These are phyloP conservation scores for Aelia acuminata DNA, from an alignment of 2,888 invertebrate species.

Conservation along the genomic window DNA sequence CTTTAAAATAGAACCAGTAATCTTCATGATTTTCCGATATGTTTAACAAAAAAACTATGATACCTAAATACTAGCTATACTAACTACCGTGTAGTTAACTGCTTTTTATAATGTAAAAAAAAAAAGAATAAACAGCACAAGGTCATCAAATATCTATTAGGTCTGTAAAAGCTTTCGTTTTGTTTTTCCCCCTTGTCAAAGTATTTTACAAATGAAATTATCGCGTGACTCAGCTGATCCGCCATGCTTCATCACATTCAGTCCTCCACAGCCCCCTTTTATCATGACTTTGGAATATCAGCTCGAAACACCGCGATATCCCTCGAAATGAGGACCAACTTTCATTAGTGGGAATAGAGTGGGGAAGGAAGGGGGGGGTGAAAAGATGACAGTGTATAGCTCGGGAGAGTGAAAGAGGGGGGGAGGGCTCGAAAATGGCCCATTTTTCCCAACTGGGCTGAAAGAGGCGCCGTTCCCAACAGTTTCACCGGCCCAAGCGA, in stretches of 20 bases:
- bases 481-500: conserved; percentile 15
- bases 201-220: conserved; percentile 19
- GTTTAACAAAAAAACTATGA: too few species aligned
- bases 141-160: background rate
- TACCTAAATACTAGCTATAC: too few species aligned
- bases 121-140: too few species aligned
- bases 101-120: too few species aligned
- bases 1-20: too few species aligned
- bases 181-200: background rate
- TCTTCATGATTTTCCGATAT: too few species aligned
- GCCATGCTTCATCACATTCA: background rate
- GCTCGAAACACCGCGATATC: conserved; percentile 11
- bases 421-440: background rate
- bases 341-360: conserved; percentile 23
- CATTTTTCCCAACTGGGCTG: conserved; percentile 17
- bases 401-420: background rate
- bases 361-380: background rate
- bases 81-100: too few species aligned
- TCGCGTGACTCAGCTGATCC: background rate
- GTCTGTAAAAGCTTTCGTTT: background rate
- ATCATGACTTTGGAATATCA: conserved; percentile 2
- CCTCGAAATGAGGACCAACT: background rate
- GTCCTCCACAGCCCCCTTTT: background rate
- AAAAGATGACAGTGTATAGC: conserved; percentile 6
- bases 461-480: background rate